Evolutionary conservation across 2,888 invertebrate species (phyloP).

Genomic region (Cosmia trapezina): DNA sequence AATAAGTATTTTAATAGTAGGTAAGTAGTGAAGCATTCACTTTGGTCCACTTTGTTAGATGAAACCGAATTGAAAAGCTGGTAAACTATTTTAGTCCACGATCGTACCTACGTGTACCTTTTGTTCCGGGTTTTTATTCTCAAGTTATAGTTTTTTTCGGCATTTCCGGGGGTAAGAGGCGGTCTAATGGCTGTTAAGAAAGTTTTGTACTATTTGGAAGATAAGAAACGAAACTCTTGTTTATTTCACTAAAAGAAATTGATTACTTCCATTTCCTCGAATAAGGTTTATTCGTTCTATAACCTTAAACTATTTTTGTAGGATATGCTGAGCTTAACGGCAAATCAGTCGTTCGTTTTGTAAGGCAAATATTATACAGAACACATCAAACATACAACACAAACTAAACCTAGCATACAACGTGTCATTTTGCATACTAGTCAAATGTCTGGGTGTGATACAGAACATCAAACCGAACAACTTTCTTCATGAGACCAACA

Average conservation of each 20-base stretch:
- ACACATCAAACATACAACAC: neutral
- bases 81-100: neutral
- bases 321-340: neutral
- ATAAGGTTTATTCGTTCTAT: neutral
- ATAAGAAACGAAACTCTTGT: constrained; percentile 35
- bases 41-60: neutral
- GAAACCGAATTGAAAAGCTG: neutral
- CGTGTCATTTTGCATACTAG: no score
- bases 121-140: constrained; percentile 38
- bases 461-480: no score
- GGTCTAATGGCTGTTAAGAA: constrained; percentile 4
- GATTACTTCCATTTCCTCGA: constrained; percentile 2
- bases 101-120: constrained; percentile 14
- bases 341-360: neutral
- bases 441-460: no score
- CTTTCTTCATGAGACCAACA: no score
- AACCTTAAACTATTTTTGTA: neutral
- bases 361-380: neutral
- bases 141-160: constrained; percentile 16
- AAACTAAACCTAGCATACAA: constrained; percentile 5
- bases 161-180: constrained; percentile 8
- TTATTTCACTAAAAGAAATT: constrained; percentile 20
- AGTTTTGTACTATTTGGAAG: constrained; percentile 25
- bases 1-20: neutral
- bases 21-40: neutral